Evolutionary conservation across 1,140 invertebrate species (phyloP).

Genomic region (Bemisia tabaci): DNA sequence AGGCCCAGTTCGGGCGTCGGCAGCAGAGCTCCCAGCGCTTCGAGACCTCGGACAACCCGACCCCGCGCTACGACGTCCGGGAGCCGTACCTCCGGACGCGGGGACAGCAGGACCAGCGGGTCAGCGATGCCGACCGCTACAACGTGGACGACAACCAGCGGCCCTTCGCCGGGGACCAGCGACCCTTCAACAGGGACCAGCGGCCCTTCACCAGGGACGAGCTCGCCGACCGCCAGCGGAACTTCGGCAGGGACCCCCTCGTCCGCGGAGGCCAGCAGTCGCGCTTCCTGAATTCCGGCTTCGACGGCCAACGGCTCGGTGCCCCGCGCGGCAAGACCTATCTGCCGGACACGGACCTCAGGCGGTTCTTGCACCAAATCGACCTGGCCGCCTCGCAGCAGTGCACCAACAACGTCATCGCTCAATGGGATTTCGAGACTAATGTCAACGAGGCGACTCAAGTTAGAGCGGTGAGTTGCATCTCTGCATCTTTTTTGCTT

Average conservation of each 20-base stretch:
- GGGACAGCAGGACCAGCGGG: neutral
- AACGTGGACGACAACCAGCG: neutral
- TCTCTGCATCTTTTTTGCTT: constrained; percentile 10
- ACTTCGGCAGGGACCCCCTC: neutral
- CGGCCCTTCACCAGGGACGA: too few relatives aligned
- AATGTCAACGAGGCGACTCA: constrained; percentile 70
- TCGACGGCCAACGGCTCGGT: neutral
- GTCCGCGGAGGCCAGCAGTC: neutral
- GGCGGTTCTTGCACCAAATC: constrained; percentile 44
- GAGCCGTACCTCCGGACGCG: neutral
- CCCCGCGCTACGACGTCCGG: neutral
- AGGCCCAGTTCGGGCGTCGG: neutral
- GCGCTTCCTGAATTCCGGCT: neutral
- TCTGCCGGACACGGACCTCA: constrained; percentile 19
- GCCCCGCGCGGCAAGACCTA: neutral
- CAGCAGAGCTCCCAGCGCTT: neutral
- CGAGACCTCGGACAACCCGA: neutral
- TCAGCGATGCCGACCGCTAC: neutral
- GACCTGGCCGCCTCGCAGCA: constrained; percentile 57
- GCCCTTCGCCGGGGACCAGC: neutral
- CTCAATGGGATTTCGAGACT: constrained; percentile 78
- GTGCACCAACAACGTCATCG: constrained; percentile 65
- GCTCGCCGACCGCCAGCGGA: neutral
- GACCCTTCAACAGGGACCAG: constrained; percentile 6
- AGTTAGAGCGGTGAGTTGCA: constrained; percentile 57